Percentiles rank a stretch among this genome's conserved stretches.
Conservation (phyloP, 2,797 vertebrate species). For the Dermochelys coriacea region DNA sequence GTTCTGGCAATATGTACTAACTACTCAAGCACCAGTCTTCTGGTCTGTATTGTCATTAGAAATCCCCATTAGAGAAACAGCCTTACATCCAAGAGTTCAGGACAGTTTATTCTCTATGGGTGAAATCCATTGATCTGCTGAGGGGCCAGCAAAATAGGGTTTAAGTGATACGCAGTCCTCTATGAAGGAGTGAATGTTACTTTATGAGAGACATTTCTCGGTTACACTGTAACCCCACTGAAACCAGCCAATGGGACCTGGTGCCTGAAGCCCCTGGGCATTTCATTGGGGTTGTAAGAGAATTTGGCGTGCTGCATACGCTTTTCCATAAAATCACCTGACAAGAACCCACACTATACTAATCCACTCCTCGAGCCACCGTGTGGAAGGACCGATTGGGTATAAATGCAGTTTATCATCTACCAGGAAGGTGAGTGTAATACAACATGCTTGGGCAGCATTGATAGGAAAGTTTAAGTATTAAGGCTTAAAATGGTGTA, state of each 20-base stretch:
- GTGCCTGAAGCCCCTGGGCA: background rate
- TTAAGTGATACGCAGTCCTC: background rate
- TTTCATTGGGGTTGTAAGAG: background rate
- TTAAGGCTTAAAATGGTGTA: background rate
- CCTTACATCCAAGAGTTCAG: background rate
- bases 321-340: background rate
- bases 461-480: background rate
- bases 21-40: background rate
- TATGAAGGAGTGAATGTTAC: background rate
- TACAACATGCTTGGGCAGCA: background rate
- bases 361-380: background rate
- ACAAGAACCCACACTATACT: background rate
- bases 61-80: background rate
- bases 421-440: background rate
- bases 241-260: background rate
- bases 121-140: background rate
- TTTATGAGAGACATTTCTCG: background rate
- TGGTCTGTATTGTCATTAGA: background rate
- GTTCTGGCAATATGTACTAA: background rate
- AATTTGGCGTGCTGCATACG: background rate
- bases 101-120: background rate
- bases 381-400: background rate
- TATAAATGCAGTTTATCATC: background rate
- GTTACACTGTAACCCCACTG: background rate
- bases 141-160: background rate